Percentiles rank a stretch among this genome's conserved stretches.
phyloP scores from a whole-genome alignment of 2,113 vertebrate genomes.

The Oryzias javanicus region DNA sequence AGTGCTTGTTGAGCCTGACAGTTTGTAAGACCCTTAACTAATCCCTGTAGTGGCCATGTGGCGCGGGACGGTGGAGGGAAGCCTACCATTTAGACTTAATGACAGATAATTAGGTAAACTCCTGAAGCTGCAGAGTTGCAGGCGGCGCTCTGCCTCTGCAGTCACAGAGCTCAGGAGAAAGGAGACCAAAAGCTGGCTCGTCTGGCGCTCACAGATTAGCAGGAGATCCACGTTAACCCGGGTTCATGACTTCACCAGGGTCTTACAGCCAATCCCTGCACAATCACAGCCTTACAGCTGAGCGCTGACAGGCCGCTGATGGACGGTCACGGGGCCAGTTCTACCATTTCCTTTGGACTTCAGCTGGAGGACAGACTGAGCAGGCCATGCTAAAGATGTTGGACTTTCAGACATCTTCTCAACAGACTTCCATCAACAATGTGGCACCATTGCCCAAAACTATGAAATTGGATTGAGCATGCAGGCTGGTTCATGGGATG shows the following conservation, averaged over 20 bases:
- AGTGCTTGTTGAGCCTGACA: conserved; percentile 54
- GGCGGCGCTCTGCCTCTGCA: conserved; percentile 35
- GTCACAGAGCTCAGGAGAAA: conserved; percentile 38
- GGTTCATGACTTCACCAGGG: conserved; percentile 22
- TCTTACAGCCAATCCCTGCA: conserved; percentile 17
- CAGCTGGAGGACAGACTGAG: no score
- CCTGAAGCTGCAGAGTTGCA: conserved; percentile 57
- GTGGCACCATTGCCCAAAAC: no score
- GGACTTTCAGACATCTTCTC: no score
- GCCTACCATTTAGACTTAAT: conserved; percentile 68
- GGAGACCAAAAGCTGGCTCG: conserved; percentile 16
- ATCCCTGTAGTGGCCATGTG: conserved; percentile 61
- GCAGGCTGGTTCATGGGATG: no score
- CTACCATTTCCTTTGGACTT: no score
- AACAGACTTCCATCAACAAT: no score
- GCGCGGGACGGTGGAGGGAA: conserved; percentile 51
- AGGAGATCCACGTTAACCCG: conserved; percentile 24
- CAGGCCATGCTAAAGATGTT: no score
- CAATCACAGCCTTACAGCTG: conserved; percentile 15
- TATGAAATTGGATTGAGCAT: no score
- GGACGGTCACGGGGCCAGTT: no score
- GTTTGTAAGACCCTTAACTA: conserved; percentile 61
- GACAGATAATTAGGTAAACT: conserved; percentile 69
- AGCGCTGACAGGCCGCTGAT: conserved; percentile 8
- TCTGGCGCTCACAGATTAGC: conserved; percentile 31